Conservation (phyloP, 2,797 vertebrate species). For the Pteropus rufus region DNA sequence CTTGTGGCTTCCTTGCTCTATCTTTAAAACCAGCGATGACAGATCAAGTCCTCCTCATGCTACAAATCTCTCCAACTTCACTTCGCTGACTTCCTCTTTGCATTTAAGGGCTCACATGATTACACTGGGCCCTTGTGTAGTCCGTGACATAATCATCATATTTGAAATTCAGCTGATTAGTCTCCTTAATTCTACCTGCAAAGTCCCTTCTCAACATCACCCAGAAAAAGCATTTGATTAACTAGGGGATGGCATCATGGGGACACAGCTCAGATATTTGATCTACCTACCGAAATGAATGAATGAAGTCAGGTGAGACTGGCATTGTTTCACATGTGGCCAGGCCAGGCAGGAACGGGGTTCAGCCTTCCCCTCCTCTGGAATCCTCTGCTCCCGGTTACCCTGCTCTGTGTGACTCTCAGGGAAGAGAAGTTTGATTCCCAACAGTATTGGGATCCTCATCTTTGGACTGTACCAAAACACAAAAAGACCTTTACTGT, state of each 20-base stretch:
- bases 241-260: fast-evolving
- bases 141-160: too few relatives aligned
- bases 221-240: background rate
- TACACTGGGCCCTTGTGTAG: background rate
- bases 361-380: background rate
- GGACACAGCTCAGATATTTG: background rate
- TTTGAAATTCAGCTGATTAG: background rate
- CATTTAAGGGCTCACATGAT: background rate
- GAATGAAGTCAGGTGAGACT: background rate
- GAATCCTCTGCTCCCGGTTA: background rate
- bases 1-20: background rate
- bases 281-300: background rate
- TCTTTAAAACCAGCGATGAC: background rate
- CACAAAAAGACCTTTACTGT: background rate
- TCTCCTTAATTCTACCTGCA: background rate
- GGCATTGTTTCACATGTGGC: background rate
- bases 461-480: background rate
- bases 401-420: background rate
- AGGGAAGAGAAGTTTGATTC: background rate
- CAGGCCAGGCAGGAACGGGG: background rate
- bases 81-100: background rate
- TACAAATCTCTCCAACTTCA: background rate
- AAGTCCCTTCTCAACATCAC: background rate
- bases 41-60: fast-evolving
- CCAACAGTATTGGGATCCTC: background rate